Evolutionary conservation across 2,888 invertebrate genomes (phyloP).

Genomic region (Caenorhabditis sp.): DNA sequence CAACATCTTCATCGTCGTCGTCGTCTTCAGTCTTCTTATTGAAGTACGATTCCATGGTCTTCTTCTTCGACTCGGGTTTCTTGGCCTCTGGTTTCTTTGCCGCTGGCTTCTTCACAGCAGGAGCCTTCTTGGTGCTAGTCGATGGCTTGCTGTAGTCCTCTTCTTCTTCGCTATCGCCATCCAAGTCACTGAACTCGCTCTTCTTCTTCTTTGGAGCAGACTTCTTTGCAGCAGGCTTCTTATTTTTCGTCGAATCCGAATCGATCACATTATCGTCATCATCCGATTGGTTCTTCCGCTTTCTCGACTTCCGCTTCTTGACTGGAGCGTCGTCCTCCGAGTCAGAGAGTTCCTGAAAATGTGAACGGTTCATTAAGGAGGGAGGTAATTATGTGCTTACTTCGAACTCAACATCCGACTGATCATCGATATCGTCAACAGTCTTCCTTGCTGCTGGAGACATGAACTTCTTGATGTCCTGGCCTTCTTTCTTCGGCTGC

Average conservation of each 20-base stretch:
- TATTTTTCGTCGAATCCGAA: constrained; percentile 47
- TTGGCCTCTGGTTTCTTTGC: constrained; percentile 24
- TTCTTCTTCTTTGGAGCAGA: constrained; percentile 34
- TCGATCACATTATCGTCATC: constrained; percentile 49
- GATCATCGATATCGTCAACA: constrained; percentile 46
- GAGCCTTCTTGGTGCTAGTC: constrained; percentile 39
- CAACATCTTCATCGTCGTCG: constrained; percentile 63
- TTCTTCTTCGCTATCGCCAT: constrained; percentile 33
- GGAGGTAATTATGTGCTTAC: constrained; percentile 21
- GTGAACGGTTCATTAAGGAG: background rate
- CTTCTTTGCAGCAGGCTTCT: constrained; percentile 38
- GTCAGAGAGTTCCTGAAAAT: constrained; percentile 24
- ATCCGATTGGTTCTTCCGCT: constrained; percentile 38
- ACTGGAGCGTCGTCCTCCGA: constrained; percentile 10
- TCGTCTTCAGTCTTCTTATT: constrained; percentile 36
- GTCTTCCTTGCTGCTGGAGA: constrained; percentile 58
- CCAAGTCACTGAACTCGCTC: constrained; percentile 42
- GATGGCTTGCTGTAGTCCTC: constrained; percentile 24
- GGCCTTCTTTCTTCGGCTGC: constrained; percentile 64
- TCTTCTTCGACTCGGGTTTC: constrained; percentile 46
- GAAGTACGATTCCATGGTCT: constrained; percentile 19
- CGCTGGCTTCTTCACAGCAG: constrained; percentile 36
- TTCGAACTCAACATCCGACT: constrained; percentile 53
- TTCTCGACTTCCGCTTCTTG: constrained; percentile 26
- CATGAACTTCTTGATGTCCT: constrained; percentile 72